These are phyloP conservation scores for Malaclemys terrapin DNA, from an alignment of 2,113 vertebrate species.

Conservation along the genomic window DNA sequence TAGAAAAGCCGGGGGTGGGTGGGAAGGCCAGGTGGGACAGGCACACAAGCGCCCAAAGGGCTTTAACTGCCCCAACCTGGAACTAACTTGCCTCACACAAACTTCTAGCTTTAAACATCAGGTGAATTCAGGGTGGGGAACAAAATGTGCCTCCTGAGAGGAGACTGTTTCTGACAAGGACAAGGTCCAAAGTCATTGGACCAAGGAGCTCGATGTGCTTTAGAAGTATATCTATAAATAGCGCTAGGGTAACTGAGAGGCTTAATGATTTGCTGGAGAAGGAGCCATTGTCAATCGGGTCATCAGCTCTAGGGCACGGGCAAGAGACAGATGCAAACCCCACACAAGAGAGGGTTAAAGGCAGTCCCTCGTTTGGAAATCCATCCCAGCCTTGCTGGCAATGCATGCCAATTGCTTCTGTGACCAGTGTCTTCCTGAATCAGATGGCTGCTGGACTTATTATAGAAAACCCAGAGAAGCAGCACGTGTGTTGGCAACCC, in stretches of 20 bases:
- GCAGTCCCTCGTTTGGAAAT: neutral
- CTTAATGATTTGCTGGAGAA: no score
- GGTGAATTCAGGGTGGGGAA: neutral
- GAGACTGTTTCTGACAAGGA: neutral
- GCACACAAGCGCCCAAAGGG: neutral
- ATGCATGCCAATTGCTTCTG: neutral
- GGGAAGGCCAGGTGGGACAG: no score
- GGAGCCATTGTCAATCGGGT: no score
- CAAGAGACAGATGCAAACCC: neutral
- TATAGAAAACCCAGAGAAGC: neutral
- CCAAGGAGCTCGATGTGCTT: neutral
- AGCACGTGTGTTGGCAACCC: neutral
- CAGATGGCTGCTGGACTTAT: neutral
- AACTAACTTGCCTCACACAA: neutral
- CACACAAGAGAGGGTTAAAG: neutral
- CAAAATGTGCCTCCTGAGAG: neutral
- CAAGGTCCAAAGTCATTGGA: neutral
- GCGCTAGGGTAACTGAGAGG: neutral
- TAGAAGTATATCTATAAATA: neutral
- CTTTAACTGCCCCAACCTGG: neutral
- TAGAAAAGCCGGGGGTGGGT: neutral
- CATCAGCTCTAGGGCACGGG: neutral
- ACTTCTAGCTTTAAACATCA: fast-evolving
- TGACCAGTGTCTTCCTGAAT: neutral
- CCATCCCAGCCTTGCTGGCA: neutral